These are phyloP conservation scores for Cettia cetti DNA, from an alignment of 2,113 vertebrate genomes.

Conservation along the genomic window DNA sequence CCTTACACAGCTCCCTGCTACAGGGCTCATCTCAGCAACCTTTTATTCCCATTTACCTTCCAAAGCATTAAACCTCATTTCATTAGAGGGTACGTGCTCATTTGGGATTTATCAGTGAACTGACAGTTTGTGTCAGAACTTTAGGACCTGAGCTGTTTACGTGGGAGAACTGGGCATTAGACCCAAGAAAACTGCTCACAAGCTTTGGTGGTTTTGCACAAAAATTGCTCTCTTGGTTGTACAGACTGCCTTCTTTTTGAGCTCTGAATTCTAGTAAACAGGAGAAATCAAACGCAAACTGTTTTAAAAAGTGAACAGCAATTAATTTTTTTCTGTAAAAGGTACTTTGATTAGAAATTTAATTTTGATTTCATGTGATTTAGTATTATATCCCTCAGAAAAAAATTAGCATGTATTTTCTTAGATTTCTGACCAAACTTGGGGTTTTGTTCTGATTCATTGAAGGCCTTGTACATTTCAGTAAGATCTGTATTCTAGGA, in stretches of 20 bases:
- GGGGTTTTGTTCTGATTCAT: not conserved
- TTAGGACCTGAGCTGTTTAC: not conserved
- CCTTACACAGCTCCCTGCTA: not conserved
- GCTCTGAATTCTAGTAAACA: not conserved
- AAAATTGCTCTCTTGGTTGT: not conserved
- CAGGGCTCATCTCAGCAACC: not conserved
- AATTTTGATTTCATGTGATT: not conserved
- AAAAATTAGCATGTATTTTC: not conserved
- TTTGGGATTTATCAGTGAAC: not conserved
- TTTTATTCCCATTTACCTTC: not conserved
- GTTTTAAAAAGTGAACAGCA: not conserved
- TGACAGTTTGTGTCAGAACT: not conserved
- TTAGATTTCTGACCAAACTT: not conserved
- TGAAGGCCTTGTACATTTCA: not conserved
- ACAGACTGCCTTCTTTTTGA: not conserved
- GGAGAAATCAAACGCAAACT: not conserved
- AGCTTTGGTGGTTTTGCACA: not conserved
- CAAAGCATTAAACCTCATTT: not conserved
- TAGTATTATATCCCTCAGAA: not conserved
- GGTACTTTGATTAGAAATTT: too few relatives aligned
- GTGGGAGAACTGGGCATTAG: not conserved
- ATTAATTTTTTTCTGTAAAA: not conserved
- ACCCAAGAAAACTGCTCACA: not conserved
- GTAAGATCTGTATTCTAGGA: not conserved
- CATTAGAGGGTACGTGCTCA: fast-evolving